phyloP scores from a whole-genome alignment of 2,113 vertebrate genomes.

The Pholis gunnellus region DNA sequence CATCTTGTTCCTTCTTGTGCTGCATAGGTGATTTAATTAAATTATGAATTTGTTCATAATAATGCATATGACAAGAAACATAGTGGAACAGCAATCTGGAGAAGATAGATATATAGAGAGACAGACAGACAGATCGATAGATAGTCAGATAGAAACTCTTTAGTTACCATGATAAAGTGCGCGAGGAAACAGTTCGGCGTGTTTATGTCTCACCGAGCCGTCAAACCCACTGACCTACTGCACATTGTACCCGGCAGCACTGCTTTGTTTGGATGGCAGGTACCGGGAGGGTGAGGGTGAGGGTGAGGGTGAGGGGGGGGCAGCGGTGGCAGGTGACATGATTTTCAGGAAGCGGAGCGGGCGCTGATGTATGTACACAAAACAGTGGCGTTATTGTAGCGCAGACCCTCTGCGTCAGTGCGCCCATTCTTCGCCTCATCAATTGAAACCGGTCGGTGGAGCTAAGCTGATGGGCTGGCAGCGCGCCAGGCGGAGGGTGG shows the following conservation, averaged over 20 bases:
- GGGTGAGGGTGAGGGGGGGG: constrained; percentile 5
- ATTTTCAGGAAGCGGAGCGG: neutral
- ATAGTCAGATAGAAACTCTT: neutral
- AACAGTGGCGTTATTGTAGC: constrained; percentile 71
- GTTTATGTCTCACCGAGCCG: neutral
- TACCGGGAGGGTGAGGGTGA: neutral
- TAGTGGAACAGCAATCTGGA: neutral
- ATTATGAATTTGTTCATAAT: too few species aligned
- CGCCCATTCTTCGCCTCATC: constrained; percentile 62
- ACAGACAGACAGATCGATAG: neutral
- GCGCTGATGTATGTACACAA: constrained; percentile 51
- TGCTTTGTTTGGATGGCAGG: constrained; percentile 12
- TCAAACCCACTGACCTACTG: constrained; percentile 8
- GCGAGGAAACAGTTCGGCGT: too few species aligned
- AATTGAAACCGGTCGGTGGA: constrained; percentile 54
- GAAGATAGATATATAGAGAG: too few species aligned
- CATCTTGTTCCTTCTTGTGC: neutral
- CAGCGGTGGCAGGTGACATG: too few species aligned
- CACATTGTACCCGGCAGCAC: neutral
- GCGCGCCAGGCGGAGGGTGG: constrained; percentile 41
- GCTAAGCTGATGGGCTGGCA: constrained; percentile 70
- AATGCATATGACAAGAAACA: too few species aligned
- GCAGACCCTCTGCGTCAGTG: constrained; percentile 61
- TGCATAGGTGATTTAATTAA: neutral
- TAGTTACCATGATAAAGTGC: neutral